Conservation (phyloP, 37 sponge, comb jelly and placozoan species). For the Oopsacas minuta region DNA sequence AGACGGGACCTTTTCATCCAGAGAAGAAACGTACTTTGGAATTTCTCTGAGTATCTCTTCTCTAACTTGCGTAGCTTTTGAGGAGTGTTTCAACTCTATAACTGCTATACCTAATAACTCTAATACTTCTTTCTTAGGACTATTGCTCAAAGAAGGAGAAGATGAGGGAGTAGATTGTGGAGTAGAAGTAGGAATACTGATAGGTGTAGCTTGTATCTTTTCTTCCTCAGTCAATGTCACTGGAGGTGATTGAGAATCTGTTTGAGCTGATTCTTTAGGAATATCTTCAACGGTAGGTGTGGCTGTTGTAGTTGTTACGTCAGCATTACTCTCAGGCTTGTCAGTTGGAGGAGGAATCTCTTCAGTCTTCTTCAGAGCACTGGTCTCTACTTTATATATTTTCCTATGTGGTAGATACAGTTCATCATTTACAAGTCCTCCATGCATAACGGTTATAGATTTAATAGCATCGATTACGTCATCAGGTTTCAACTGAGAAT, state of each 20-base stretch:
- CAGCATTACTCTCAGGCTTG: not conserved
- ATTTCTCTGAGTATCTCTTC: conserved; percentile 2
- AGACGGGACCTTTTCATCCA: not conserved
- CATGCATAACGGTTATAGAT: conserved; percentile 26
- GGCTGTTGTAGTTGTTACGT: not conserved
- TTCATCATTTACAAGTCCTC: conserved; percentile 43
- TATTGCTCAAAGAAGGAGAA: not conserved
- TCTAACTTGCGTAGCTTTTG: not conserved
- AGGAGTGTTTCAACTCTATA: not conserved
- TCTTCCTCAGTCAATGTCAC: not conserved
- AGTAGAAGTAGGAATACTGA: not conserved
- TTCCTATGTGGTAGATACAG: conserved; percentile 22
- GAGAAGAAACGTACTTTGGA: not conserved
- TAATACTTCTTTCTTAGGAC: not conserved
- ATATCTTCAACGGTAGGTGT: not conserved
- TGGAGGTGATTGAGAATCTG: not conserved
- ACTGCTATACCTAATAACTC: not conserved
- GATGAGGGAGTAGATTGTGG: not conserved
- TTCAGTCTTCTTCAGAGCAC: not conserved
- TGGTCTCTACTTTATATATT: not conserved
- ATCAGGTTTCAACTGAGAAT: conserved; percentile 22
- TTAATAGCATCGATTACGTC: conserved; percentile 14
- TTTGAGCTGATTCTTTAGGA: not conserved
- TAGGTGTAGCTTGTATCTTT: not conserved
- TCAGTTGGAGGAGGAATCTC: not conserved